A percentile compares a stretch with the other conserved stretches of the same genome.
phyloP scores from a whole-genome alignment of 2,888 invertebrate species.

The Caenorhabditis becei region DNA sequence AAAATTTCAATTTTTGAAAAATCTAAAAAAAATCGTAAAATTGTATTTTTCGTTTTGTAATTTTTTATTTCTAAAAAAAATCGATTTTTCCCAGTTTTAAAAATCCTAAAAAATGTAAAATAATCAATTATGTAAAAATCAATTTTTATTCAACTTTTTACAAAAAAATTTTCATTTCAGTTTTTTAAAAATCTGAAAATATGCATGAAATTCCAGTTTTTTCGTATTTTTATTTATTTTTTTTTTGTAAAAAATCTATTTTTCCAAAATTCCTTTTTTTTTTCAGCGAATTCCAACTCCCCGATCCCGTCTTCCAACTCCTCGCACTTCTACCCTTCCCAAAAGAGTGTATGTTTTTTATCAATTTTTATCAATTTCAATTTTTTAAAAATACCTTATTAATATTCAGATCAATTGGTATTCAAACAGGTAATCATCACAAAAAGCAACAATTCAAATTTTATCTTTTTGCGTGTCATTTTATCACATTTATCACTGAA shows the following conservation, averaged over 20 bases:
- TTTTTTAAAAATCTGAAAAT: too few species aligned
- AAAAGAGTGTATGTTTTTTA: conserved; percentile 57
- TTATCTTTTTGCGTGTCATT: conserved; percentile 30
- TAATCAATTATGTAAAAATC: too few species aligned
- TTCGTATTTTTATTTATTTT: too few species aligned
- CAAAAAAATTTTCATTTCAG: too few species aligned
- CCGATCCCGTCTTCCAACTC: conserved; percentile 54
- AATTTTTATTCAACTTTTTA: too few species aligned
- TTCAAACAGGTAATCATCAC: conserved; percentile 52
- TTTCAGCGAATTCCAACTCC: conserved; percentile 51
- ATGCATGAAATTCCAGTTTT: too few species aligned
- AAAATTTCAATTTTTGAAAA: not conserved
- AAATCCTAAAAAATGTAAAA: too few species aligned
- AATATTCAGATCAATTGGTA: conserved; percentile 48
- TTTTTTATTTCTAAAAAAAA: too few species aligned
- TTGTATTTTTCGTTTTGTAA: not conserved
- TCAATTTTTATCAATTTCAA: not conserved
- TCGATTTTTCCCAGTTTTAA: too few species aligned
- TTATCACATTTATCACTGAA: not conserved
- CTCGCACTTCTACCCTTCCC: conserved; percentile 44
- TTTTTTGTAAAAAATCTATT: too few species aligned
- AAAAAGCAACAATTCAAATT: not conserved
- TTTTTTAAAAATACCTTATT: not conserved
- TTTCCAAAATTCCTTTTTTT: too few species aligned
- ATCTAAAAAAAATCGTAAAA: not conserved